These are phyloP conservation scores for Xenopus laevis DNA, from an alignment of 2,113 vertebrate genomes.

Conservation along the genomic window DNA sequence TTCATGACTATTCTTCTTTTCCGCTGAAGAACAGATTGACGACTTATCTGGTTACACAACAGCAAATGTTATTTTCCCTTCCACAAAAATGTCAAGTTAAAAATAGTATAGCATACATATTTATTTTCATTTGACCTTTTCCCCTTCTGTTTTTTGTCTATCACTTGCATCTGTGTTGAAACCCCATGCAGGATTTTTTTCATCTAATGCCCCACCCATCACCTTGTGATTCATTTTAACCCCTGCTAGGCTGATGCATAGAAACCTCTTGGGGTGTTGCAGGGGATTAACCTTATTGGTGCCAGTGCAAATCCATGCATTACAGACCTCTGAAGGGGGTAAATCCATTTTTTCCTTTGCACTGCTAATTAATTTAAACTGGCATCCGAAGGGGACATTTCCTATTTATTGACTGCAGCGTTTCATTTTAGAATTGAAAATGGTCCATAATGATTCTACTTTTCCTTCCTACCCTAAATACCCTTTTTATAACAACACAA, in stretches of 20 bases:
- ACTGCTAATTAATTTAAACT: conserved; percentile 61
- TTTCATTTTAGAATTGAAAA: conserved; percentile 68
- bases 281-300: not conserved
- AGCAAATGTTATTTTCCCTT: conserved; percentile 16
- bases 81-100: conserved; percentile 40
- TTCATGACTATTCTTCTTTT: conserved; percentile 58
- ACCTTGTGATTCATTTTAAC: conserved; percentile 14
- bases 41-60: conserved; percentile 66
- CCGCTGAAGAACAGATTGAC: conserved; percentile 62
- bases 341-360: conserved; percentile 39
- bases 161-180: not conserved
- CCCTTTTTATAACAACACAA: conserved; percentile 72
- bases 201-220: conserved; percentile 15
- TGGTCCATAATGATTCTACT: conserved; percentile 65
- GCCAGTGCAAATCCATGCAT: not conserved
- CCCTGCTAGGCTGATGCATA: not conserved
- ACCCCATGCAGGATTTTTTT: conserved; percentile 6
- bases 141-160: not conserved
- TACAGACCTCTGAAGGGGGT: not conserved
- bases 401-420: conserved; percentile 54
- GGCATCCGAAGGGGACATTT: conserved; percentile 50
- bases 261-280: not conserved
- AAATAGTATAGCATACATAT: conserved; percentile 32
- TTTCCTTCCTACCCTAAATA: conserved; percentile 55
- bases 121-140: conserved; percentile 40